Evolutionary conservation across 2,797 vertebrate species (phyloP), one percentile per base, ranked within the genome.

Genomic region (Rhinophrynus dorsalis): DNA sequence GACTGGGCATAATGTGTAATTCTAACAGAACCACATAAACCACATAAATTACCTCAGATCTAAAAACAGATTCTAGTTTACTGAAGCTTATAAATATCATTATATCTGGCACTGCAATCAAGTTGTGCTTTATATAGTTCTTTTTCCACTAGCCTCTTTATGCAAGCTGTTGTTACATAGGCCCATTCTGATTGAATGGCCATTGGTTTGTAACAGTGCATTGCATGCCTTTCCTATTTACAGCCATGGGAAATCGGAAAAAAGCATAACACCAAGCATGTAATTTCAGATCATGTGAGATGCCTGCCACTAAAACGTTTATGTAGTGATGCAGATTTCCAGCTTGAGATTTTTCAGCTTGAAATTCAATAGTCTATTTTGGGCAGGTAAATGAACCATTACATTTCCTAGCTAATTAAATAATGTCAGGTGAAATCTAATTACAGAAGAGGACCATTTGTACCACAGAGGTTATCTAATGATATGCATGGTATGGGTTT

Each of bases 331-430:
- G 29, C 8, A 59, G 26, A 26, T 20, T 48, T 57, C 57, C 59
- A 65, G 44, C 33, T 21, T 38, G 60, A 64, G 50, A 72, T 72
- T 64, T 72, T 64, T 72, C 51, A 72, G 61, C 44, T 32, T 50
- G 5, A 20, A 50, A 65, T 66, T 65, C 35, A 65, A 2, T n/a
- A 30, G 38, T 72, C 54, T 65, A 65, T 65, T 58, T 58, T 35
- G 42, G 54, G 54, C 61, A 59, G 69, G 61, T 72, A 72, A 72
- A 72, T 65, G 61, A 72, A 72, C 69, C 69, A 66, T 72, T 65
- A 48, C 52, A 65, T 58, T 65, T 65, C 52, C 69, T 58, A 64
- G 54, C 69, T 65, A 72, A 72, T 72, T 72, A 65, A 65, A 72
- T 72, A 58, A 65, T 52, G 54, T 65, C 61, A 50, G 54, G 30